Evolutionary conservation across 2,888 invertebrate species (phyloP), one percentile per base, ranked within the genome.

Genomic region (Eurytoma adleriae): DNA sequence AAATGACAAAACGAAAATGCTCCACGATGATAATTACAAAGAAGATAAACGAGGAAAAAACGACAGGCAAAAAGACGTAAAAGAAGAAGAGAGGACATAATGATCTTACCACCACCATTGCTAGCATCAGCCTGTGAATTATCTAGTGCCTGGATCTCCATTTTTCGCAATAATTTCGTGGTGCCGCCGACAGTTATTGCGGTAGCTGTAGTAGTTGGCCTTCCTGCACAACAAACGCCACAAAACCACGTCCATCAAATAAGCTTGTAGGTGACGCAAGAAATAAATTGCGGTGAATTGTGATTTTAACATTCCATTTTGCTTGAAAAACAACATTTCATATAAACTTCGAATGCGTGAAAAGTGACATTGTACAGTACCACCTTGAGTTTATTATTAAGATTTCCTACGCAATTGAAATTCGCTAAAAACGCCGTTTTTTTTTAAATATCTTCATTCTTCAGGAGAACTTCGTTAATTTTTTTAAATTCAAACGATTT

Each of bases 141-240:
- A 89, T 89, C 86, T 87, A 89, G 85, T 84, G 88, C 89, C 88
- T 90, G 89, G 88, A 87, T 90, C 87, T 88, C 89, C 90, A 89
- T 89, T 88, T 89, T 89, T 88, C 88, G 86, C 85, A 85, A 87
- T 85, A 89, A 86, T 86, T 89, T 89, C 86, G 90, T 89, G 80
- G 89, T 90, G 75, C 86, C 84, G 24, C 77, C 79, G 30, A 62
- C 70, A 59, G 78, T 81, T 40, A 81, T 79, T 84, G 84, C 83
- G 79, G 88, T 88, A 84, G 89, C 86, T 84, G 89, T 87, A 84
- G 88, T 89, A 83, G 90, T 88, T 85, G 88, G 85, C 86, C 87
- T 86, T 87, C 90, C 90, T 90, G 89, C 86, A 88, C 86, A 89
- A 89, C 84, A 87, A 85, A 87, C 85, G 88, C 87, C 87, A 88